A percentile compares a stretch with the other conserved stretches of the same genome.
Evolutionary conservation across 2,113 vertebrate genomes (phyloP).

Genomic region (Gallinago jamesoni): DNA sequence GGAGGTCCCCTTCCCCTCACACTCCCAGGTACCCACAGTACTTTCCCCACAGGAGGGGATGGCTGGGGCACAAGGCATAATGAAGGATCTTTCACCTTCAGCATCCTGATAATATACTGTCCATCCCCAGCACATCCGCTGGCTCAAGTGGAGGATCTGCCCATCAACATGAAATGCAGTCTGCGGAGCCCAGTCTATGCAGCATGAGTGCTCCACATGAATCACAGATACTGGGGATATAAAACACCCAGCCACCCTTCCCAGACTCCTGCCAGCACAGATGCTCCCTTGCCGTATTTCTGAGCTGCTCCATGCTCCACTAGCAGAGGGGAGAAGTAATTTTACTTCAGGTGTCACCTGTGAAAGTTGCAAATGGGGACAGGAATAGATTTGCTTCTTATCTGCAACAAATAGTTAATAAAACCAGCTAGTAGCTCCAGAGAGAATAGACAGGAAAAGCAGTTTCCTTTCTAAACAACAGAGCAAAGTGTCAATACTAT

Average conservation of each 20-base stretch:
- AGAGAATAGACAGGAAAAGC: not conserved
- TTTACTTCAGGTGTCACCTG: not conserved
- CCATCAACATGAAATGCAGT: not conserved
- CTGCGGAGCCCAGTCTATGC: not conserved
- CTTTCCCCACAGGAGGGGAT: not conserved
- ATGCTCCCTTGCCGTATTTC: not conserved
- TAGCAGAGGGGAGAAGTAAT: slow-evolving; percentile 6
- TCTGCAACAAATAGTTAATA: not conserved
- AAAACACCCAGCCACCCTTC: not conserved
- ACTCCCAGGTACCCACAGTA: fast-evolving
- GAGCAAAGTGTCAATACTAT: not conserved
- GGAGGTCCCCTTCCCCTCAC: not conserved
- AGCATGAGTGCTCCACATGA: not conserved
- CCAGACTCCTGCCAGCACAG: not conserved
- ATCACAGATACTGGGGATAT: not conserved
- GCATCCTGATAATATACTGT: fast-evolving
- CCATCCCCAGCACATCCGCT: not conserved
- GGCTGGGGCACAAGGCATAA: not conserved
- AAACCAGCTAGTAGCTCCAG: not conserved
- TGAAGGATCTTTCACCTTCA: not conserved
- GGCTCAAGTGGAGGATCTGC: not conserved
- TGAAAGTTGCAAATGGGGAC: not conserved
- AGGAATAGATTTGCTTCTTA: not conserved
- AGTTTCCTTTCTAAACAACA: not conserved
- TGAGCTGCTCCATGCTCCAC: not conserved